These are phyloP conservation scores for Andricus grossulariae DNA, from an alignment of 1,140 invertebrate species.

Conservation along the genomic window DNA sequence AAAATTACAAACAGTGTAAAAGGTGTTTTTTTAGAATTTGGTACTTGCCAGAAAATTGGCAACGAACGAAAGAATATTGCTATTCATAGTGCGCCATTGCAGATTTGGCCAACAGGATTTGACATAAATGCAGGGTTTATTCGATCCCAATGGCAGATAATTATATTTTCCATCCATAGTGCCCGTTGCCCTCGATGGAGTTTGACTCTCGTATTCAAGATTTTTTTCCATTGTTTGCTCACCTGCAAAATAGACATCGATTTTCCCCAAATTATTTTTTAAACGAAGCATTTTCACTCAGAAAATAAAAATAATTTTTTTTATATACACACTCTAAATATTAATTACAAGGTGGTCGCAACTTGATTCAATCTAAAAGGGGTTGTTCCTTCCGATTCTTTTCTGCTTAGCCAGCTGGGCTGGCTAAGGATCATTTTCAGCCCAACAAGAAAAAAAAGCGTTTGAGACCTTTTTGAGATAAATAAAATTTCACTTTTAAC, in stretches of 20 bases:
- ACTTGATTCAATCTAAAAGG: too few species aligned
- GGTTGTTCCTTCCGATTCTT: too few species aligned
- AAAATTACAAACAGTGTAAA: not conserved
- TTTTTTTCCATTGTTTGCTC: conserved; percentile 49
- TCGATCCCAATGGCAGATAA: conserved; percentile 66
- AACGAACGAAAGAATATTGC: conserved; percentile 64
- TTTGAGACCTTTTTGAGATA: too few species aligned
- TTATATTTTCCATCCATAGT: conserved; percentile 67
- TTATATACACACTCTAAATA: too few species aligned
- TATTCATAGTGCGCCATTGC: conserved; percentile 68
- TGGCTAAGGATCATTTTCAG: too few species aligned
- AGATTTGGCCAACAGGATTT: conserved; percentile 72
- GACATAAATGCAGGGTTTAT: conserved; percentile 69
- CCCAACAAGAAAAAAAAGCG: too few species aligned
- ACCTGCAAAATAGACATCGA: conserved; percentile 51
- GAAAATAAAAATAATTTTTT: too few species aligned
- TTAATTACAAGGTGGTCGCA: too few species aligned
- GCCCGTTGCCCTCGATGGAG: conserved; percentile 54
- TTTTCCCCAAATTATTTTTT: not conserved
- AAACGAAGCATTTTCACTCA: too few species aligned
- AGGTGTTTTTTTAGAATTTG: not conserved
- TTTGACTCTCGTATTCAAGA: conserved; percentile 61
- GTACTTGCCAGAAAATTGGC: conserved; percentile 63
- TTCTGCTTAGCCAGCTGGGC: too few species aligned
- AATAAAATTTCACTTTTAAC: too few species aligned